Evolutionary conservation across 2,797 vertebrate species (phyloP), one percentile per base, ranked within the genome.

Genomic region (Smutsia gigantea): DNA sequence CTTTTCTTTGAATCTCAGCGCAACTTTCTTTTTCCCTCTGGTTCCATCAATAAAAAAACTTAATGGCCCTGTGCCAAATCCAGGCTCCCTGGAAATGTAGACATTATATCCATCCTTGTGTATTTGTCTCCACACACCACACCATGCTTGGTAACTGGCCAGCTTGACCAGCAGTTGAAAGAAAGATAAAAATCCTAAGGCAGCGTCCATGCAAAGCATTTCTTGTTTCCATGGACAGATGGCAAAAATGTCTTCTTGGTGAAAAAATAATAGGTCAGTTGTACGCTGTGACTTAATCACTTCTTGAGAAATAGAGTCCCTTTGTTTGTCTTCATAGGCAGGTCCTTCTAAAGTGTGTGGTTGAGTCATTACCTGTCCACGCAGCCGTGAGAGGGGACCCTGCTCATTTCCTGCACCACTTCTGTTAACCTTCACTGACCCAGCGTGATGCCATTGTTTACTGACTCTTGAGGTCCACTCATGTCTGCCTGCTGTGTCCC

Each of bases 381-480:
- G 93, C 84, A 29, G 49, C 31, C 72, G 25, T 31, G 10, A 96
- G 46, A 8, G 39, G 7, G 42, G n/a, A 46, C 1, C 31, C 37
- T 59, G 89, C 82, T 55, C 25, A 42, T 64, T 21, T 92, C n/a
- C 2, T 5, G 57, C 12, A 9, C 57, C n/a, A 13, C 12, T 31
- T 0, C 4, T 0, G 7, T 25, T 53, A 53, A 14, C 9, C 53
- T 51, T 18, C 1, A 25, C 31, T 25, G 71, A 13, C 6, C n/a
- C 8, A 7, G 19, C 4, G 0, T 21, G 9, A 29, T 3, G 2
- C 19, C n/a, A 0, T 11, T 31, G 21, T 49, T 29, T 19, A 15
- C 63, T 37, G 11, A 17, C 2, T 27, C 1, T 1, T 46, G 46
- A 46, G 46, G 46, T 46, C 46, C 46, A 46, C 46, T 46, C 46